Conservation (phyloP, 1,140 invertebrate genomes). For the Oncopeltus fasciatus region DNA sequence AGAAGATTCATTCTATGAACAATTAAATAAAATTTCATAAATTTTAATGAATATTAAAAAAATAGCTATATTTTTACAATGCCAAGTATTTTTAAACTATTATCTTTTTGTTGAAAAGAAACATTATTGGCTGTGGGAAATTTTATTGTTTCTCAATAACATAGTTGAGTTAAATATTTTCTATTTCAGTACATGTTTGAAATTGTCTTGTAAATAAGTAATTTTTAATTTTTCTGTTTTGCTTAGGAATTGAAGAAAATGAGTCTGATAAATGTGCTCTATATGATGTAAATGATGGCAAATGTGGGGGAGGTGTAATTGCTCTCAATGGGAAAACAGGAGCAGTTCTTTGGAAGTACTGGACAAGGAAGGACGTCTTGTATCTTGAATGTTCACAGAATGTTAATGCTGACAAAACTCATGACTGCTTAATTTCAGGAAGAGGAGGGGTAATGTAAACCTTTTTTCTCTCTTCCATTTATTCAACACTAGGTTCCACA, state of each 20-base stretch:
- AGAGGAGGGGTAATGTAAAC: slow-evolving; percentile 42
- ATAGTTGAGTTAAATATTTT: background rate
- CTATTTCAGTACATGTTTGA: no score
- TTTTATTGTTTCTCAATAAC: no score
- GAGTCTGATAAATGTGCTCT: background rate
- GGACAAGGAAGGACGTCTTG: slow-evolving; percentile 40
- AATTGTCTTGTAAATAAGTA: no score
- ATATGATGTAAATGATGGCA: slow-evolving; percentile 24
- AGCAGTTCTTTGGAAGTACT: slow-evolving; percentile 57
- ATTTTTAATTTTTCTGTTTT: background rate
- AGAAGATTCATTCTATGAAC: no score
- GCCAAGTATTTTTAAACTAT: no score
- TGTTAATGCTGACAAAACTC: slow-evolving; percentile 50
- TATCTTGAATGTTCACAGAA: slow-evolving; percentile 59
- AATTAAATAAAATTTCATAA: no score
- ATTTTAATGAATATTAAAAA: no score
- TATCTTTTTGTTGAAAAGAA: no score
- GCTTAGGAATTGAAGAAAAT: slow-evolving; percentile 1
- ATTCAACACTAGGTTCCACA: no score
- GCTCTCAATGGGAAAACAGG: slow-evolving; percentile 60
- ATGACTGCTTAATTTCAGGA: slow-evolving; percentile 37
- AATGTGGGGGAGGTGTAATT: slow-evolving; percentile 59
- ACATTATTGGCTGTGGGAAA: no score
- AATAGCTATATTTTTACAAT: no score
- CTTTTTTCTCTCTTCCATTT: no score